A percentile compares a stretch with the other conserved stretches of the same genome.
Evolutionary conservation across 2,113 vertebrate genomes (phyloP).

Genomic region (Phasianus colchicus): DNA sequence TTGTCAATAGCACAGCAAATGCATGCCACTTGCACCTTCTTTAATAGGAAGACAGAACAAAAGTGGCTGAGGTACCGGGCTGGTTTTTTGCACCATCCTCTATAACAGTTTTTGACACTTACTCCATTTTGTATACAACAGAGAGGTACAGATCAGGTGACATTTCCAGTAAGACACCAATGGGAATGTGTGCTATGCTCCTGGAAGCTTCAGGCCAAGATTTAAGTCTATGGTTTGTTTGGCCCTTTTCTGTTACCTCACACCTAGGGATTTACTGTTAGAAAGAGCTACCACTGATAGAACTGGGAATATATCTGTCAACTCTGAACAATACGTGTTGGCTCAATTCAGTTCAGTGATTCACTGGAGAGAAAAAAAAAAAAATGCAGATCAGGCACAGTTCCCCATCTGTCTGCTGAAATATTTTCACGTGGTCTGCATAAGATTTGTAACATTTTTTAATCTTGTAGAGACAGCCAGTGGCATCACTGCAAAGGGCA

Average conservation of each 20-base stretch:
- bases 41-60: not conserved
- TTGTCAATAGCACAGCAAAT: not conserved
- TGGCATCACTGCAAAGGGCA: not conserved
- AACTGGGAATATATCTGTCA: not conserved
- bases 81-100: not conserved
- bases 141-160: not conserved
- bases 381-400: not conserved
- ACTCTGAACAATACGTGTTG: not conserved
- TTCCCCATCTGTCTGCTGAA: not conserved
- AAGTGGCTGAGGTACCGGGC: not conserved
- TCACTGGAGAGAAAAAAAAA: constrained; percentile 32
- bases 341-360: not conserved
- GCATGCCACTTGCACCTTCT: accelerated
- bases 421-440: not conserved
- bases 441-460: constrained; percentile 6
- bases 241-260: not conserved
- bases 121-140: not conserved
- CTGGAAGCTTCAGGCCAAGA: not conserved
- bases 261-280: not conserved
- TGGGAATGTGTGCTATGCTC: not conserved
- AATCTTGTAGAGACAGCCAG: not conserved
- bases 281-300: not conserved
- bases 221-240: not conserved
- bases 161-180: not conserved
- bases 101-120: not conserved